Evolutionary conservation across 2,888 invertebrate species (phyloP).

Genomic region (Plemyria rubiginata): DNA sequence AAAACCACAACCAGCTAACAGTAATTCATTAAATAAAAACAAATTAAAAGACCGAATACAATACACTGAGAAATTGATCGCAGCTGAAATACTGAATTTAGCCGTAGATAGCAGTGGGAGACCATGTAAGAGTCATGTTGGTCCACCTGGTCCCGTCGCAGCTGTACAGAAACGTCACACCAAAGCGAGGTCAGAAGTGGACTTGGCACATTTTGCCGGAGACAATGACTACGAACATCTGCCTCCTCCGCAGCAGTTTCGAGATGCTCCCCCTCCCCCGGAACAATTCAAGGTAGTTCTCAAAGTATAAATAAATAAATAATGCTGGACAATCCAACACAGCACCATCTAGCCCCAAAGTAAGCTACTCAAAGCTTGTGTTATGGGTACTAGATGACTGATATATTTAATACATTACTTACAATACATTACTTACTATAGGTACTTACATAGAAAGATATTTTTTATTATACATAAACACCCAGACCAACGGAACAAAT

Average conservation of each 20-base stretch:
- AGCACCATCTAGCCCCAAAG: too few relatives aligned
- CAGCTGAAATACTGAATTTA: conserved; percentile 78
- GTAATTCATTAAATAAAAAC: conserved; percentile 55
- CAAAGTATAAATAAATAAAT: neutral
- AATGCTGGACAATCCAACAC: too few relatives aligned
- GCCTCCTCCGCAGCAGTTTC: conserved; percentile 93
- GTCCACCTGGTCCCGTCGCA: conserved; percentile 50
- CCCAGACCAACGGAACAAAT: too few relatives aligned
- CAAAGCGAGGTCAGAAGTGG: conserved; percentile 86
- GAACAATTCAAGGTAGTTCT: conserved; percentile 86
- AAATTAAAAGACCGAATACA: conserved; percentile 78
- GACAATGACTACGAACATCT: conserved; percentile 89
- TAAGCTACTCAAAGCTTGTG: too few relatives aligned
- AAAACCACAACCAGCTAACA: conserved; percentile 54
- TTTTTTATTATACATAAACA: too few relatives aligned
- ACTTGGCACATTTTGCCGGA: conserved; percentile 81
- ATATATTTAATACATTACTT: too few relatives aligned
- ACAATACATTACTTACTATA: too few relatives aligned
- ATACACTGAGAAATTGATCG: conserved; percentile 79
- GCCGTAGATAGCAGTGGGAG: conserved; percentile 63
- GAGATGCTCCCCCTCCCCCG: conserved; percentile 91
- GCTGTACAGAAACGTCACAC: conserved; percentile 68
- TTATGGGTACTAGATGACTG: too few relatives aligned
- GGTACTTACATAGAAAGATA: too few relatives aligned
- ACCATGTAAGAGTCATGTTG: conserved; percentile 64